Evolutionary conservation across 2,113 vertebrate genomes (phyloP).

Genomic region (Channa argus): DNA sequence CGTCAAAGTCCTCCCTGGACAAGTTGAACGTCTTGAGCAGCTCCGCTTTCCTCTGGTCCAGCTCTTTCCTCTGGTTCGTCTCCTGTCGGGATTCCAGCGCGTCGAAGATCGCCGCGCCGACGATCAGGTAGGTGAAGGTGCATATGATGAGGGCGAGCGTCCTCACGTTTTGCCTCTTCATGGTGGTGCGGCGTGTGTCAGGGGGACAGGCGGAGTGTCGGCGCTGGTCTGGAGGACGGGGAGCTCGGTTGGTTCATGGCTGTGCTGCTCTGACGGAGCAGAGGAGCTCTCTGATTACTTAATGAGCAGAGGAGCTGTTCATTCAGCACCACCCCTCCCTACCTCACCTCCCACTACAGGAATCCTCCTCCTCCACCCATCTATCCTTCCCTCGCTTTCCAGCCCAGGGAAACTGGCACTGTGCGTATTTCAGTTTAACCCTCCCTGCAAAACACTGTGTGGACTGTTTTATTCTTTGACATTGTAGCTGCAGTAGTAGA

Average conservation of each 20-base stretch:
- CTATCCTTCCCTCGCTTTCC: slow-evolving; percentile 7
- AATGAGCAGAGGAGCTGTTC: slow-evolving; percentile 87
- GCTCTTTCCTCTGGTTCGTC: slow-evolving; percentile 81
- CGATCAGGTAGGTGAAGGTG: slow-evolving; percentile 96
- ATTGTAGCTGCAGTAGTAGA: neutral
- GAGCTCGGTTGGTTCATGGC: slow-evolving; percentile 88
- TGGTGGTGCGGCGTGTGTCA: slow-evolving; percentile 78
- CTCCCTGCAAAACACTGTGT: neutral
- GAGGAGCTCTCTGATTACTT: slow-evolving; percentile 67
- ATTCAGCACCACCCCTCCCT: slow-evolving; percentile 88
- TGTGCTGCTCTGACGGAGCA: slow-evolving; percentile 73
- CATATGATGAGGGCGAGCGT: slow-evolving; percentile 94
- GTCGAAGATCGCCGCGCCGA: slow-evolving; percentile 95
- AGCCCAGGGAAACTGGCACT: neutral
- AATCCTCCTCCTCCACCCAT: slow-evolving; percentile 36
- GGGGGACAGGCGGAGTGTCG: slow-evolving; percentile 70
- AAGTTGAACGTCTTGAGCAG: slow-evolving; percentile 91
- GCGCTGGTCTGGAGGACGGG: slow-evolving; percentile 80
- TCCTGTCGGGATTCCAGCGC: slow-evolving; percentile 91
- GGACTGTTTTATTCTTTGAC: neutral
- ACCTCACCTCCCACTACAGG: slow-evolving; percentile 14
- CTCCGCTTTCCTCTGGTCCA: slow-evolving; percentile 82
- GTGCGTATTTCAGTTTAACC: slow-evolving; percentile 1
- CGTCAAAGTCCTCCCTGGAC: slow-evolving; percentile 84
- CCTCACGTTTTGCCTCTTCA: slow-evolving; percentile 97